Evolutionary conservation across 2,113 vertebrate genomes (phyloP), one percentile per base, ranked within the genome.

Genomic region (Chionis minor): DNA sequence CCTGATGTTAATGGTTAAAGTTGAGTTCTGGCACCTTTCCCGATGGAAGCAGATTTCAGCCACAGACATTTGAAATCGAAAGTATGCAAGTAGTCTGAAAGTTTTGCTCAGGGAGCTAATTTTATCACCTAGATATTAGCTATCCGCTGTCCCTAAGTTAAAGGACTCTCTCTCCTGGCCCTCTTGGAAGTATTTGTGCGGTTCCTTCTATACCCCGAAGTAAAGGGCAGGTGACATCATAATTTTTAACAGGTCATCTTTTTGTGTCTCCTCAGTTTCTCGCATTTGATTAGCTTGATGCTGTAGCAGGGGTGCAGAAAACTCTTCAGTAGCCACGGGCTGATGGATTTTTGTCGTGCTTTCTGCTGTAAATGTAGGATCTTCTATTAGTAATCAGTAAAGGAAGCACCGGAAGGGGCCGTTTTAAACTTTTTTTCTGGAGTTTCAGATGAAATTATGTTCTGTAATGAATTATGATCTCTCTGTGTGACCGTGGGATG

Each of bases 11-110:
- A 74, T 90, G 80, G 80, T 83, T 94, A 42, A 58, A 91, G 80
- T n/a, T n/a, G 42, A 33, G 65, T 62, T 73, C 42, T 96, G 95
- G 92, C 94, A 63, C 59, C 35, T 91, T 74, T 95, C 91, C 91
- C 56, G 9, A 33, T n/a, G 44, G 55, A 73, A 32, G 45, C n/a
- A 67, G 77, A 84, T 85, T 85, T 84, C 69, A 67, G 73, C 81
- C 74, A 85, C 80, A 81, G 70, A 63, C 87, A 24, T 81, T 63
- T 87, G 90, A 96, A 97, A 96, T 85, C 94, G 96, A 97, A 97
- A 97, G 92, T 93, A 95, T 91, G 93, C 85, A 61, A 96, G 87
- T 33, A 92, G 93, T 74, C 81, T 77, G 81, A 35, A 82, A 91
- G 81, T 94, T 96, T 87, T 94, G 69, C 77, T 92, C 58, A 8